Evolutionary conservation across 2,888 invertebrate species (phyloP).

Genomic region (Plagodis pulveraria): DNA sequence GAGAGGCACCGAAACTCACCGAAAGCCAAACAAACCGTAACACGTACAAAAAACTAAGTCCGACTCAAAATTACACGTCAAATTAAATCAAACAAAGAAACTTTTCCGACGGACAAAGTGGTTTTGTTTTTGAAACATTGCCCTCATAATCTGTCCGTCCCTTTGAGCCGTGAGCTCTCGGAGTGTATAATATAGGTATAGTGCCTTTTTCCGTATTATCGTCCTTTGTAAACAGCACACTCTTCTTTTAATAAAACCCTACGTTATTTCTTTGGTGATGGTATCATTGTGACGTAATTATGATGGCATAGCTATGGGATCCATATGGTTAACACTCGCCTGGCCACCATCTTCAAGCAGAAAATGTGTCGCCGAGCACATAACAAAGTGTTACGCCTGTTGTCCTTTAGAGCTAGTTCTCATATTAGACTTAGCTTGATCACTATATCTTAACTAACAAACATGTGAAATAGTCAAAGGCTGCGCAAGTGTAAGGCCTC

Average conservation of each 20-base stretch:
- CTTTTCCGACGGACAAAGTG: constrained; percentile 26
- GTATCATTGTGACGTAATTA: no score
- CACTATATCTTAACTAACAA: no score
- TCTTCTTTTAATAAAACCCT: constrained; percentile 2
- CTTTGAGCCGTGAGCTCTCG: constrained; percentile 26
- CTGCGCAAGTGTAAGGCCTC: no score
- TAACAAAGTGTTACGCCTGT: no score
- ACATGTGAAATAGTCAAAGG: no score
- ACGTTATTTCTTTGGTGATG: background rate
- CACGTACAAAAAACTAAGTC: constrained; percentile 12
- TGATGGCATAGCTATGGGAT: no score
- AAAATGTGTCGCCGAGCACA: no score
- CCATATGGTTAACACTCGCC: no score
- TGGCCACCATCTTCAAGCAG: no score
- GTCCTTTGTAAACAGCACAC: constrained; percentile 16
- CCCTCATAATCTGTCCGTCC: constrained; percentile 33
- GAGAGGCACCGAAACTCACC: background rate
- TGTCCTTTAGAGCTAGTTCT: no score
- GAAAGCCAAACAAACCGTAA: constrained; percentile 15
- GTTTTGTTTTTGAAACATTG: constrained; percentile 39
- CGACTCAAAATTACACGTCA: constrained; percentile 28
- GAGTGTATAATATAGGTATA: constrained; percentile 14
- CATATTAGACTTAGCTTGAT: no score
- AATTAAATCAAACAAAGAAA: constrained; percentile 36
- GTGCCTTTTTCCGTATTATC: constrained; percentile 19